Evolutionary conservation across 2,113 vertebrate genomes (phyloP).

Genomic region (Agelaius phoeniceus): DNA sequence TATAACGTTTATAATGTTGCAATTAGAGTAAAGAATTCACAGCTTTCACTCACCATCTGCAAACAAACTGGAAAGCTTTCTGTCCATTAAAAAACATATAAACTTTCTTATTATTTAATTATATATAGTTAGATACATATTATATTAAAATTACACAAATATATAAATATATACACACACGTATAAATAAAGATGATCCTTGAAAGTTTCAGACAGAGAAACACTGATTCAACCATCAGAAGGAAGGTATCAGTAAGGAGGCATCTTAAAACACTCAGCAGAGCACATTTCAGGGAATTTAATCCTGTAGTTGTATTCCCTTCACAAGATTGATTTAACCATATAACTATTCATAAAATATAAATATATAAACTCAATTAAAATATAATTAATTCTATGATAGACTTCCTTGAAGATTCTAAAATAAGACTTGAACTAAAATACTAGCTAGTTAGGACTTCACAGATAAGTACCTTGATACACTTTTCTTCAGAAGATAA

Average conservation of each 20-base stretch:
- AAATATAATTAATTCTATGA: not conserved
- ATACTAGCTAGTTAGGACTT: conserved; percentile 10
- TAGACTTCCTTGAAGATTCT: not conserved
- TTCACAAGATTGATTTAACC: not conserved
- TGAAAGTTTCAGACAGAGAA: not conserved
- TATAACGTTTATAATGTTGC: not conserved
- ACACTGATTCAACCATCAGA: not conserved
- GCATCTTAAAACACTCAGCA: not conserved
- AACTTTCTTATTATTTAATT: not conserved
- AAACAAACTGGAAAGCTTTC: not conserved
- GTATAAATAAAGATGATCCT: not conserved
- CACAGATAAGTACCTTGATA: conserved; percentile 24
- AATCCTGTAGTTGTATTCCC: not conserved
- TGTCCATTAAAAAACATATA: not conserved
- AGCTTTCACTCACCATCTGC: not conserved
- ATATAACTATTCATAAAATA: not conserved
- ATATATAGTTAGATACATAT: not conserved
- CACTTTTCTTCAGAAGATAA: conserved; percentile 31
- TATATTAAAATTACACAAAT: not conserved
- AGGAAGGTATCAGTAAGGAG: not conserved
- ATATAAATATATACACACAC: not conserved
- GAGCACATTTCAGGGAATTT: not conserved
- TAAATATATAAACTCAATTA: not conserved
- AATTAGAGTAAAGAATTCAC: not conserved
- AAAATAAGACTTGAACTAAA: not conserved